A percentile compares a stretch with the other conserved stretches of the same genome.
phyloP scores from a whole-genome alignment of 2,113 vertebrate genomes.

The Charadrius vociferus region DNA sequence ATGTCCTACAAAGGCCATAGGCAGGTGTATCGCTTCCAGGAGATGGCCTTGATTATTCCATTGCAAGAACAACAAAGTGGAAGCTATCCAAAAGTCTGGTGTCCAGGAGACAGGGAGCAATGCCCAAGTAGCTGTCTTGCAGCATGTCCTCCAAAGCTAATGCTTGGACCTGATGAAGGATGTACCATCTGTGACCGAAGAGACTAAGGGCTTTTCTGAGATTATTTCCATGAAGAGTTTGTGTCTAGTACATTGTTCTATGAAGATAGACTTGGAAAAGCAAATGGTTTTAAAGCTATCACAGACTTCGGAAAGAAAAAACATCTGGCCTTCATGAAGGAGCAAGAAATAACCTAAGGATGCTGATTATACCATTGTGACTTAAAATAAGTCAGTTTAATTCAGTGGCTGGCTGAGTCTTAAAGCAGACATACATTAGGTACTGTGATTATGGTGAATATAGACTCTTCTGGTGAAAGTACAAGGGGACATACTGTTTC shows the following conservation, averaged over 20 bases:
- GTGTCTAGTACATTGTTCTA: neutral
- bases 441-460: neutral
- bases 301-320: neutral
- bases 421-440: neutral
- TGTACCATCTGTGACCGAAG: neutral
- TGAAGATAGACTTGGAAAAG: neutral
- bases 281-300: neutral
- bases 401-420: neutral
- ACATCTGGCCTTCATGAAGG: neutral
- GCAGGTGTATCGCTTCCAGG: neutral
- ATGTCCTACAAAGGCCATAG: neutral
- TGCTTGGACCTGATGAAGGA: neutral
- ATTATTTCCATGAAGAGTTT: neutral
- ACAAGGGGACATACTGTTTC: neutral
- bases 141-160: neutral
- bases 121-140: neutral
- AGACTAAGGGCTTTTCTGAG: neutral
- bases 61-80: neutral
- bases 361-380: neutral
- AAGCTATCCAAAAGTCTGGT: neutral
- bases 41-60: neutral
- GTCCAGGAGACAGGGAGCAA: neutral
- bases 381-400: neutral
- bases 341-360: neutral
- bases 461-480: neutral